phyloP scores from a whole-genome alignment of 2,113 vertebrate genomes.

The Ictalurus furcatus region DNA sequence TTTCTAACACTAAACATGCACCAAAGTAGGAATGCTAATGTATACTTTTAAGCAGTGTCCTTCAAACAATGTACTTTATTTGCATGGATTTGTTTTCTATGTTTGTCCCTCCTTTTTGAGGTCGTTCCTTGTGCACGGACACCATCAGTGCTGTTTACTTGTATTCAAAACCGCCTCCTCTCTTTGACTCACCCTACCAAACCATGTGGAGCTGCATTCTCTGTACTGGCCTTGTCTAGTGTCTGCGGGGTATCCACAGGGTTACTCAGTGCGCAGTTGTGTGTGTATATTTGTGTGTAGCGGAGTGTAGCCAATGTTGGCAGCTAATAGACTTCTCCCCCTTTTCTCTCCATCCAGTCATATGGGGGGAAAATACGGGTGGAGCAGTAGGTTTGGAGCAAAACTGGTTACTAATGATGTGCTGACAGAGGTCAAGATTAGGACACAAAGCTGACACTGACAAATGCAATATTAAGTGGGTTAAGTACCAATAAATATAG shows the following conservation, averaged over 20 bases:
- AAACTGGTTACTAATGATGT: slow-evolving; percentile 70
- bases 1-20: slow-evolving; percentile 22
- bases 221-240: slow-evolving; percentile 23
- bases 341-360: slow-evolving; percentile 19
- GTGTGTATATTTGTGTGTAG: slow-evolving; percentile 4
- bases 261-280: slow-evolving; percentile 9
- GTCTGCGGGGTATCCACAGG: slow-evolving; percentile 13
- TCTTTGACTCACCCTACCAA: slow-evolving; percentile 2
- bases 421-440: slow-evolving; percentile 71
- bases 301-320: not conserved
- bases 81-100: slow-evolving; percentile 31
- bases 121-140: slow-evolving; percentile 19
- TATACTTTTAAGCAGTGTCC: slow-evolving; percentile 28
- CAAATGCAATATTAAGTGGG: slow-evolving; percentile 70
- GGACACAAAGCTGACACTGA: slow-evolving; percentile 66
- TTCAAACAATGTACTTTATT: slow-evolving; percentile 18
- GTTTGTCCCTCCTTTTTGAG: slow-evolving; percentile 17
- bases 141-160: slow-evolving; percentile 18
- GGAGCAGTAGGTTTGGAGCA: slow-evolving; percentile 40
- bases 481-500: slow-evolving; percentile 73
- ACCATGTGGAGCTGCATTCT: slow-evolving; percentile 26
- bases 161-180: slow-evolving; percentile 23
- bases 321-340: slow-evolving; percentile 35
- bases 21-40: slow-evolving; percentile 14
- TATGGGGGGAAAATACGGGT: slow-evolving; percentile 32